phyloP scores from a whole-genome alignment of 2,113 vertebrate species.

The Clinocottus analis region DNA sequence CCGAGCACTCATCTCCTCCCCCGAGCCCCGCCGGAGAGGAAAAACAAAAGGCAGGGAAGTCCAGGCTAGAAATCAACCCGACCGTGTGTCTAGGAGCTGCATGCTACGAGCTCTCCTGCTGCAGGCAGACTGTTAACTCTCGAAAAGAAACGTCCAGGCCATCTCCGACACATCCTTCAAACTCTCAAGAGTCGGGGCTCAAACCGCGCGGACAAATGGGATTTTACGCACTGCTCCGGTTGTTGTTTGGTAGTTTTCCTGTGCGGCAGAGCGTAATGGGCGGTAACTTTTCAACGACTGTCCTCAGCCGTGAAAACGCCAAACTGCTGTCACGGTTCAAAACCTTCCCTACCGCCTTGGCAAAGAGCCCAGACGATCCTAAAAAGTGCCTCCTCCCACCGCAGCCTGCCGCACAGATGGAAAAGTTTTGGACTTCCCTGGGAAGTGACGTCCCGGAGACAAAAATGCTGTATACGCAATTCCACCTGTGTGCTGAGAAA shows the following conservation, averaged over 20 bases:
- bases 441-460: conserved; percentile 73
- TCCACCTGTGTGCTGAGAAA: conserved; percentile 34
- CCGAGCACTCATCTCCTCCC: conserved; percentile 71
- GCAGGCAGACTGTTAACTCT: background rate
- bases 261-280: background rate
- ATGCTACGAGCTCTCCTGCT: conserved; percentile 29
- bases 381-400: conserved; percentile 39
- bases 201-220: background rate
- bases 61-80: conserved; percentile 16
- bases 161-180: conserved; percentile 21
- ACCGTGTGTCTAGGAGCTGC: conserved; percentile 4
- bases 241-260: background rate
- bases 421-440: conserved; percentile 61
- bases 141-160: conserved; percentile 23
- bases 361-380: conserved; percentile 21
- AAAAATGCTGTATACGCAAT: conserved; percentile 31
- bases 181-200: background rate
- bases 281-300: background rate
- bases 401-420: conserved; percentile 36
- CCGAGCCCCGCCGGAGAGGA: conserved; percentile 7
- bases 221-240: conserved; percentile 19
- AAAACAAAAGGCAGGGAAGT: conserved; percentile 10
- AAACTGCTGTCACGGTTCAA: conserved; percentile 45
- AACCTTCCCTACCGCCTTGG: conserved; percentile 50
- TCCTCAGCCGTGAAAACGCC: conserved; percentile 2